Conservation (phyloP, 2,113 vertebrate genomes). For the Tonatia bakeri region DNA sequence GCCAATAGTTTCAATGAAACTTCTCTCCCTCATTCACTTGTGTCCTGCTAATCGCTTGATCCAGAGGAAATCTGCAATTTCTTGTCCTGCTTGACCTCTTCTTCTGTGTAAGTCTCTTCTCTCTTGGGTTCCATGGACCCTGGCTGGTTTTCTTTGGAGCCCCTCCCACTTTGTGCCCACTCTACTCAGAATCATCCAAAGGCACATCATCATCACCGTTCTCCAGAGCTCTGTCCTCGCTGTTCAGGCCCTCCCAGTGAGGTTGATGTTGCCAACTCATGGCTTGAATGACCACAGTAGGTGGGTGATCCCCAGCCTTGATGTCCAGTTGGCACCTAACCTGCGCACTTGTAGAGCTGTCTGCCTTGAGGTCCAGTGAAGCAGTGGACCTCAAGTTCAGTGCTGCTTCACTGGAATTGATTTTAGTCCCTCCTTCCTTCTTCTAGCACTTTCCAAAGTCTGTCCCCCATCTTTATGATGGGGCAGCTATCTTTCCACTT, state of each 20-base stretch:
- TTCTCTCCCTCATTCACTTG: neutral
- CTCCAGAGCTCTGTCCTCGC: neutral
- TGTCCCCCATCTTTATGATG: neutral
- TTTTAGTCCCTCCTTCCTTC: neutral
- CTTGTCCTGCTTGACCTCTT: neutral
- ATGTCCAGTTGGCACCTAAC: neutral
- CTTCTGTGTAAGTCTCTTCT: neutral
- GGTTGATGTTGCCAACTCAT: rapidly evolving
- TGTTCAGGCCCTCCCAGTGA: neutral
- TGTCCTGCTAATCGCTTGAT: neutral
- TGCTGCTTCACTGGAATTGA: neutral
- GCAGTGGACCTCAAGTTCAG: too few species aligned
- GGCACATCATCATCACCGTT: rapidly evolving
- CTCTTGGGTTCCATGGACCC: neutral
- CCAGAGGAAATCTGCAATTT: neutral
- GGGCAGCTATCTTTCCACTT: neutral
- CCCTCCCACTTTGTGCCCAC: neutral
- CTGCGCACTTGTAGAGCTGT: neutral
- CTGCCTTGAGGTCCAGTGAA: too few species aligned
- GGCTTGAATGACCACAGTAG: neutral
- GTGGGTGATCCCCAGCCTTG: neutral
- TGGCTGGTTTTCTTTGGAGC: neutral
- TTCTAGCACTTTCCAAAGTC: neutral
- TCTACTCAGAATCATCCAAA: neutral
- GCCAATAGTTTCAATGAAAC: neutral